Conservation (phyloP, 2,797 vertebrate genomes). For the Alca torda region DNA sequence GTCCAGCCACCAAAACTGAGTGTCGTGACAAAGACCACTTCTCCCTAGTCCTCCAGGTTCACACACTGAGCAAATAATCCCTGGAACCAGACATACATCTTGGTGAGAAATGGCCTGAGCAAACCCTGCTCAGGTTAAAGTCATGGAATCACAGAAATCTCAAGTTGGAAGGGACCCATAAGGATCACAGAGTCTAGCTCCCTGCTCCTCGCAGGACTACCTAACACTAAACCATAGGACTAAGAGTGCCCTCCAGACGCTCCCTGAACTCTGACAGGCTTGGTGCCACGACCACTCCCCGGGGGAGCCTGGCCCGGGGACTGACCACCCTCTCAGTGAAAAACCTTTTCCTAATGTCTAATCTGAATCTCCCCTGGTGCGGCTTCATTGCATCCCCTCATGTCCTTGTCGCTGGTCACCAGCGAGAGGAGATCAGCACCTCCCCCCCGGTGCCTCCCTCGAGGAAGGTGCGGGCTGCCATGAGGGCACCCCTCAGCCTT, state of each 20-base stretch:
- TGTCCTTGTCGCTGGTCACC: not conserved
- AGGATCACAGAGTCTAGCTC: not conserved
- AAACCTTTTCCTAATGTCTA: not conserved
- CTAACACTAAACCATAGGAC: not conserved
- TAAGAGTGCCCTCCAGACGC: not conserved
- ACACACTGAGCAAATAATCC: not conserved
- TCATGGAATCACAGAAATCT: not conserved
- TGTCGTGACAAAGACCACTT: not conserved
- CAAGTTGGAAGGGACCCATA: not conserved
- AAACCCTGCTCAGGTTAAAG: not conserved
- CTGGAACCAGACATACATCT: too few species aligned
- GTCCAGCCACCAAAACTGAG: not conserved
- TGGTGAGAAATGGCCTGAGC: not conserved
- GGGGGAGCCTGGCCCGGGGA: not conserved
- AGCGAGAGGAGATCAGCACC: not conserved
- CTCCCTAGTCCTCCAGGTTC: not conserved
- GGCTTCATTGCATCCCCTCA: not conserved
- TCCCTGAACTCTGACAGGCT: not conserved
- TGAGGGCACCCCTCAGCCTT: not conserved
- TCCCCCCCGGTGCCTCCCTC: accelerated
- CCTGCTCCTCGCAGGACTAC: not conserved
- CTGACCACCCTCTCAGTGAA: not conserved
- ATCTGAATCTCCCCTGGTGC: not conserved
- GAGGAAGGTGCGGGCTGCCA: not conserved
- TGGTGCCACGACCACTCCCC: not conserved